Conservation (phyloP, 2,113 vertebrate genomes). For the Diphyllodes magnificus region DNA sequence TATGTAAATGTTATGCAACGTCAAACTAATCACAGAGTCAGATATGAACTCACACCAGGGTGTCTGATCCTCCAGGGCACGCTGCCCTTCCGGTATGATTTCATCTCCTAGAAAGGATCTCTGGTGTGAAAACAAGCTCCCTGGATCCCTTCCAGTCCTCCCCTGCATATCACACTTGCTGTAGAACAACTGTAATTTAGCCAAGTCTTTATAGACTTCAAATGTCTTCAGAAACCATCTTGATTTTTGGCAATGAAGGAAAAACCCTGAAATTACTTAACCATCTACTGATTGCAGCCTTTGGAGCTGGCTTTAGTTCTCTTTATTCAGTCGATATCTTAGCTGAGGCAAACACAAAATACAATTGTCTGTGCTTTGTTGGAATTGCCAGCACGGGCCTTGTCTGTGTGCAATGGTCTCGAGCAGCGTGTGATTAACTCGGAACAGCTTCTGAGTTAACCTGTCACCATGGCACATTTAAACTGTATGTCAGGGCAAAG, state of each 20-base stretch:
- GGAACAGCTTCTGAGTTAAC: background rate
- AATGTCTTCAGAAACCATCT: background rate
- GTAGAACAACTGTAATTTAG: conserved; percentile 26
- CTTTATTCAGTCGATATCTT: background rate
- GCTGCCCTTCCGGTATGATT: background rate
- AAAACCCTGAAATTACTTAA: background rate
- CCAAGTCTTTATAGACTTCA: conserved; percentile 4
- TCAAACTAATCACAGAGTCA: background rate
- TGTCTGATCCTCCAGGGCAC: conserved; percentile 19
- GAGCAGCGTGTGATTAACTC: conserved; percentile 25
- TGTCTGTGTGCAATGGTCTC: background rate
- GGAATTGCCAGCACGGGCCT: background rate
- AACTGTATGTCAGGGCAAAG: background rate
- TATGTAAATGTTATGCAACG: background rate
- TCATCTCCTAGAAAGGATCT: background rate
- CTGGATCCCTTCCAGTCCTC: conserved; percentile 24
- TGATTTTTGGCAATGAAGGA: background rate
- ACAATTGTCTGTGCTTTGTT: background rate
- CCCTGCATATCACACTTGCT: background rate
- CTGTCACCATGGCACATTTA: background rate
- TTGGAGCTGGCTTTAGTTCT: background rate
- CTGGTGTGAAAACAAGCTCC: conserved; percentile 13
- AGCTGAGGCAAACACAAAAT: background rate
- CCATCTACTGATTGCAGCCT: background rate
- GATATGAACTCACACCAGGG: conserved; percentile 11